These are phyloP conservation scores for Clepsis dumicolana DNA, from an alignment of 2,888 invertebrate species.

Conservation along the genomic window DNA sequence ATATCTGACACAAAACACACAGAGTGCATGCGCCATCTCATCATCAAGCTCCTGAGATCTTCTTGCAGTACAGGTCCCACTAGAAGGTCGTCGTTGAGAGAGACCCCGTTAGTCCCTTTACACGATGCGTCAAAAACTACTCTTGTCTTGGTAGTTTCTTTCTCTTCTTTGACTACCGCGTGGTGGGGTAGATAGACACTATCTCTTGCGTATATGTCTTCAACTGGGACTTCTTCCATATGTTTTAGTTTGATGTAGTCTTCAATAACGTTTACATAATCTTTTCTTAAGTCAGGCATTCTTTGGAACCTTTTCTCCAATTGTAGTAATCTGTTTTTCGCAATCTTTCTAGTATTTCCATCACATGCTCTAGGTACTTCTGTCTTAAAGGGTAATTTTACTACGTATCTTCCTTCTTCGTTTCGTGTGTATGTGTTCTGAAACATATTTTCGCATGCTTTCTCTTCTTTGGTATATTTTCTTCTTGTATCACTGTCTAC, in stretches of 20 bases:
- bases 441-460: no score
- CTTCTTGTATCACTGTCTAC: slow-evolving; percentile 7
- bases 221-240: slow-evolving; percentile 12
- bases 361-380: slow-evolving; percentile 9
- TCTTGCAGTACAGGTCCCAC: slow-evolving; percentile 50
- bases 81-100: slow-evolving; percentile 50
- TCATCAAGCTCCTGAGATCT: slow-evolving; percentile 50
- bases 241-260: slow-evolving; percentile 33
- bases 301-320: slow-evolving; percentile 30
- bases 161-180: slow-evolving; percentile 42
- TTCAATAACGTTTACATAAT: slow-evolving; percentile 29
- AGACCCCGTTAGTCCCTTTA: slow-evolving; percentile 31
- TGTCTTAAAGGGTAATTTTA: slow-evolving; percentile 25
- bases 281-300: slow-evolving; percentile 14
- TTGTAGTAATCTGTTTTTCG: slow-evolving; percentile 14
- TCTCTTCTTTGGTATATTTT: slow-evolving; percentile 12
- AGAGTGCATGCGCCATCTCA: slow-evolving; percentile 49
- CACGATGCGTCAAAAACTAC: slow-evolving; percentile 41
- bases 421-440: slow-evolving; percentile 12
- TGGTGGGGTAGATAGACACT: slow-evolving; percentile 44
- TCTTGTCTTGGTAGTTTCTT: slow-evolving; percentile 37
- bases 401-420: slow-evolving; percentile 26
- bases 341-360: slow-evolving; percentile 27
- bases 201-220: not conserved
- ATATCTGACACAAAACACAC: slow-evolving; percentile 51